Evolutionary conservation across 2,113 vertebrate species (phyloP), one percentile per base, ranked within the genome.

Genomic region (Lanius ludovicianus): DNA sequence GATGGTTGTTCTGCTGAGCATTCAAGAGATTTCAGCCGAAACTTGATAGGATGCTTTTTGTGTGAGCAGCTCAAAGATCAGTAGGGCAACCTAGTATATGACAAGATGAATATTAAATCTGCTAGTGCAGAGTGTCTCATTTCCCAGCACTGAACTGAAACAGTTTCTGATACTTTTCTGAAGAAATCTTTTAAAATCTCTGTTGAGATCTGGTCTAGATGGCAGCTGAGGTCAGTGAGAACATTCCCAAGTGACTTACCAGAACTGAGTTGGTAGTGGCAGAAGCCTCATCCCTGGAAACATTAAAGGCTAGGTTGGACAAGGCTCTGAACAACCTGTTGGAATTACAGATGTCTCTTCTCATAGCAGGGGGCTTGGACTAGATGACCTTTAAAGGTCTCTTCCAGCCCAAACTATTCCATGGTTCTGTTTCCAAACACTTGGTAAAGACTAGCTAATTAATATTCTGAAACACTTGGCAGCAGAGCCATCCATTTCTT

Each of bases 21-120:
- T 91, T 87, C 37, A 77, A 95, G 76, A 95, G 69, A 90, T 96
- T 97, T 96, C 90, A 96, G 70, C 63, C 87, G 92, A 93, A 98
- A 97, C 91, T 95, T 79, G 47, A 95, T 96, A 97, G 71, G 44
- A 64, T 3, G 21, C 35, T 95, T 91, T 93, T 93, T 83, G 35
- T 88, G 84, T 41, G 46, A 83, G 21, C 57, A 84, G 56, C 44
- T 79, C 42, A 57, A 56, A 81, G 55, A 91, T 73, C 59, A 30
- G 41, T 21, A 85, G 47, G 53, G 41, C 85, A 96, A 86, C 52
- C 59, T 55, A 59, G 71, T 15, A 71, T 41, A 79, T 92, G 80
- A 82, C 49, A 90, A 96, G 81, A 97, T 56, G 31, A 93, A 81
- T 79, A 94, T 92, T 89, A 87, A 96, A 95, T 71, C 83, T 90